These are phyloP conservation scores for Chlorodrepanis virens DNA, from an alignment of 2,113 vertebrate species.

Conservation along the genomic window DNA sequence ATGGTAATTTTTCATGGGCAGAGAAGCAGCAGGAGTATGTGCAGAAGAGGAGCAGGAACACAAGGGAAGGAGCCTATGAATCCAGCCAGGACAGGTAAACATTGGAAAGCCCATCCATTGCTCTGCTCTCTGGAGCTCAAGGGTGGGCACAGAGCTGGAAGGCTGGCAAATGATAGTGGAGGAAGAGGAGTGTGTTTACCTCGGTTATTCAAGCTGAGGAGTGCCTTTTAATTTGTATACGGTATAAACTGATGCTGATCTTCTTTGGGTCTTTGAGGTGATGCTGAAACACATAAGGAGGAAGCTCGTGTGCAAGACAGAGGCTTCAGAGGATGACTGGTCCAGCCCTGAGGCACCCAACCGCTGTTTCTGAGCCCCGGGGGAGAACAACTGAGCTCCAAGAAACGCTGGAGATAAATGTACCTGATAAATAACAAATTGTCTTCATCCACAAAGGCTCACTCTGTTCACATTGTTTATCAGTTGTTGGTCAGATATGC, in stretches of 20 bases:
- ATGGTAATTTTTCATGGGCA: accelerated
- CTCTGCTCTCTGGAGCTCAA: accelerated
- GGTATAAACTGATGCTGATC: neutral
- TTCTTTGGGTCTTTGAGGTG: neutral
- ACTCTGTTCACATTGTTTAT: neutral
- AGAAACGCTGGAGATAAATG: neutral
- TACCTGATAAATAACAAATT: slow-evolving; percentile 23
- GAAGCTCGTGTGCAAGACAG: neutral
- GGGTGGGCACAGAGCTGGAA: neutral
- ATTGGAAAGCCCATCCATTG: accelerated
- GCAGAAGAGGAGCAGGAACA: neutral
- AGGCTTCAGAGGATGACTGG: neutral
- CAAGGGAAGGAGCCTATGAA: accelerated
- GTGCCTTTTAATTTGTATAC: neutral
- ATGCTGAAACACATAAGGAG: neutral
- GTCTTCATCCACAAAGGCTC: neutral
- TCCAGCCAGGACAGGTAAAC: neutral
- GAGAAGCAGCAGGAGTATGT: neutral
- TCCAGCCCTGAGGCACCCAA: neutral
- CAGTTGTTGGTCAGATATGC: neutral
- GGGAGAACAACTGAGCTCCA: neutral
- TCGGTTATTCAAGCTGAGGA: neutral
- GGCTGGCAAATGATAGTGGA: neutral
- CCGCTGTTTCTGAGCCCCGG: neutral
- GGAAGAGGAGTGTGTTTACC: neutral